Evolutionary conservation across 2,113 vertebrate species (phyloP), one percentile per base, ranked within the genome.

Genomic region (Macroglossus sobrinus): DNA sequence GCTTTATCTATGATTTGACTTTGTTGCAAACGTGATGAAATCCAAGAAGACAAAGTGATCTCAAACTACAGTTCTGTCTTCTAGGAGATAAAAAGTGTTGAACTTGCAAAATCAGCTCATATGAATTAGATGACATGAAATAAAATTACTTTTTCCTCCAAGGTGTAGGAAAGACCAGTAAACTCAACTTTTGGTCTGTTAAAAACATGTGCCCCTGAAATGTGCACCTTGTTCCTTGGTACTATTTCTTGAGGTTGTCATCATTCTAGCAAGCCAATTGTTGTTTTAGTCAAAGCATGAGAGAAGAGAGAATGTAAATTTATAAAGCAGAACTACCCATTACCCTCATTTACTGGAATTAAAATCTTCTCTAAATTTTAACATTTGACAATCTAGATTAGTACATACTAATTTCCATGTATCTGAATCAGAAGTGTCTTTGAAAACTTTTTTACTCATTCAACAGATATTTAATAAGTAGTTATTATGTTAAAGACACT

Each of bases 61-160:
- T 33, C 76, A 91, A 96, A 85, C 82, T 69, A 16, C 4, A 68
- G 28, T 76, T 82, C 72, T 72, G 28, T 97, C 63, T 94, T 69
- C 4, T 63, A 74, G 53, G 38, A 71, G 40, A 63, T 3, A 57
- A 53, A 90, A 97, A 53, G 47, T 88, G 40, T 75, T 84, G 91
- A 95, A 63, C 28, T 80, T 74, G 55, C 71, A 96, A 96, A 97
- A 92, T 66, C 61, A 18, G 78, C 96, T 81, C 94, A 26, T 74
- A 15, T 92, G 80, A 96, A 50, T 84, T 79, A 85, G 71, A 76
- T 79, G 85, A 53, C 75, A 84, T 80, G 61, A 97, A 96, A 89
- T 59, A 95, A 95, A 96, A 95, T 97, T 55, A 95, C 14, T 92
- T 57, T 97, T 97, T 89, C 43, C 96, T 97, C 82, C 82, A 89